A percentile compares a stretch with the other conserved stretches of the same genome.
These are phyloP conservation scores for Pandion haliaetus DNA, from an alignment of 2,113 vertebrate genomes.

Conservation along the genomic window DNA sequence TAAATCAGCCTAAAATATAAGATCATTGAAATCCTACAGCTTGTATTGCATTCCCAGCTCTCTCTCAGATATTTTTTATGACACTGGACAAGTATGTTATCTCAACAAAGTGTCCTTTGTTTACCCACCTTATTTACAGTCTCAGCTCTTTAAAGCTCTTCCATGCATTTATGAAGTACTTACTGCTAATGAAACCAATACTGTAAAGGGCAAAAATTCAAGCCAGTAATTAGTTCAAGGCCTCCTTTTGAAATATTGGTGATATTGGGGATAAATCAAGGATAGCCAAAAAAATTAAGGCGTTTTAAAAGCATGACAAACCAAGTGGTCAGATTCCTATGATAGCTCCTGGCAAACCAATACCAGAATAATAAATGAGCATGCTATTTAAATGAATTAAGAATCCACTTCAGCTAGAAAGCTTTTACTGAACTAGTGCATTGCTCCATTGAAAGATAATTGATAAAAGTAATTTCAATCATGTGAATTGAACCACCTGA, in stretches of 20 bases:
- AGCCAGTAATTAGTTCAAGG: background rate
- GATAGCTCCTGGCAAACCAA: background rate
- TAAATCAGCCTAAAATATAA: background rate
- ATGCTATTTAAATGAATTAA: slow-evolving; percentile 30
- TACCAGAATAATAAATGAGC: slow-evolving; percentile 35
- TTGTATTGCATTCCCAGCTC: background rate
- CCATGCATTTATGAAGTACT: background rate
- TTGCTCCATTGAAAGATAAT: background rate
- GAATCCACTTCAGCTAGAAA: slow-evolving; percentile 24
- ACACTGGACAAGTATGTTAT: background rate
- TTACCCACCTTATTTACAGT: background rate
- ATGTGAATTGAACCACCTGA: slow-evolving; percentile 29
- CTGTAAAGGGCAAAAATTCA: background rate
- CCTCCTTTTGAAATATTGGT: background rate
- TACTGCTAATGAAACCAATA: background rate
- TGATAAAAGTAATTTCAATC: slow-evolving; percentile 15
- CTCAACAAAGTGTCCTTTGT: background rate
- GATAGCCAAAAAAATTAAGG: background rate
- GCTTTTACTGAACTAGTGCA: slow-evolving; percentile 4
- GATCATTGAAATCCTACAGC: background rate
- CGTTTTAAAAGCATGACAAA: background rate
- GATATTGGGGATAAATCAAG: background rate
- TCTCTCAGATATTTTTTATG: background rate
- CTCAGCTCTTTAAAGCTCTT: background rate
- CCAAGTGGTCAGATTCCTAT: background rate